Evolutionary conservation across 2,113 vertebrate genomes (phyloP).

Genomic region (Ciconia maguari): DNA sequence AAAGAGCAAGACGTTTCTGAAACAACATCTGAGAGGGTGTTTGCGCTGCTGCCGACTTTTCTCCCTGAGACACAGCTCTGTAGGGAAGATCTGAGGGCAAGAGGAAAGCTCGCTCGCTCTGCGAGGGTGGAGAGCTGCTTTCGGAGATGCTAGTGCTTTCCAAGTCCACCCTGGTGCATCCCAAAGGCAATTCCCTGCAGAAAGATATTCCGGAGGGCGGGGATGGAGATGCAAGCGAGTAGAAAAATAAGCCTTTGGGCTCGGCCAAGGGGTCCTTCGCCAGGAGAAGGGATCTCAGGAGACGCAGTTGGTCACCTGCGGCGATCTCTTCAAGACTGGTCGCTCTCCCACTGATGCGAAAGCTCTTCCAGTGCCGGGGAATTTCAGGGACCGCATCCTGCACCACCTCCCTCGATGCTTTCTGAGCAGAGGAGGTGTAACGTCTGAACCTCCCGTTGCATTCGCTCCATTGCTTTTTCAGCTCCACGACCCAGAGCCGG

Average conservation of each 20-base stretch:
- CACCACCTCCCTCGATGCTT: accelerated
- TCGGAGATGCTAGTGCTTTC: neutral
- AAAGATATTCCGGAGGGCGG: neutral
- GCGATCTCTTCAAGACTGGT: neutral
- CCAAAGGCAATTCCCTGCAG: neutral
- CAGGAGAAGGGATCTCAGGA: neutral
- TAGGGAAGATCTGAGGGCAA: neutral
- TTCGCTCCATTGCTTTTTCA: neutral
- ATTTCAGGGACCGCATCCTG: neutral
- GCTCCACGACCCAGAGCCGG: neutral
- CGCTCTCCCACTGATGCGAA: accelerated
- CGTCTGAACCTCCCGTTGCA: accelerated
- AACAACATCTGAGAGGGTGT: neutral
- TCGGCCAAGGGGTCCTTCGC: neutral
- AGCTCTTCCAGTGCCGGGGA: neutral
- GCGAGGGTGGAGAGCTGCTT: neutral
- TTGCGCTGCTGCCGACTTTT: neutral
- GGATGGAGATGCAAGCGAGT: neutral
- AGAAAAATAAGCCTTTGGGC: neutral
- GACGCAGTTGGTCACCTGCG: neutral
- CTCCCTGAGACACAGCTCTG: neutral
- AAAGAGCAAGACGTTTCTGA: neutral
- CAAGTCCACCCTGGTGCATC: neutral
- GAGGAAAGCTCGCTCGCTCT: neutral
- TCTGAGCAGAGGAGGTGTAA: neutral